These are phyloP conservation scores for Trogon surrucura DNA, from an alignment of 2,113 vertebrate genomes.

Conservation along the genomic window DNA sequence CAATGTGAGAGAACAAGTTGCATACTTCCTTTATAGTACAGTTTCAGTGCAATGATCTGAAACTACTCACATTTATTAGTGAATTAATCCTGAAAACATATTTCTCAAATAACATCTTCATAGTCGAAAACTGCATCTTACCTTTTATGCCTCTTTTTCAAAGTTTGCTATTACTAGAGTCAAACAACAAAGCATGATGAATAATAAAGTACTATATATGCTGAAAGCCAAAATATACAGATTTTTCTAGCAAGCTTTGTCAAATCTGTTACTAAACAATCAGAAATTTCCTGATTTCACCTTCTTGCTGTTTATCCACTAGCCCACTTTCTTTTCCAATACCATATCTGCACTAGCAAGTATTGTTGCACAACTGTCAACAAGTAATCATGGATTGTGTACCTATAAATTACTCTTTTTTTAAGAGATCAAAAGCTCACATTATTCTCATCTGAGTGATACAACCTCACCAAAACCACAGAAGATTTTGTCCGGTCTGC, in stretches of 20 bases:
- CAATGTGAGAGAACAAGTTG: conserved; percentile 18
- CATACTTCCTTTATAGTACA: neutral
- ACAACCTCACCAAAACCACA: neutral
- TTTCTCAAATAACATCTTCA: conserved; percentile 3
- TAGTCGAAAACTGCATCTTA: neutral
- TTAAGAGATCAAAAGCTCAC: neutral
- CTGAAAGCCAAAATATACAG: conserved; percentile 8
- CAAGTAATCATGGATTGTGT: neutral
- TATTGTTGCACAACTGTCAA: neutral
- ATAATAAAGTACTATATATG: neutral
- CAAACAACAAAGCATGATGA: conserved; percentile 6
- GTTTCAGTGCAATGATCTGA: conserved; percentile 19
- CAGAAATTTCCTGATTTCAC: neutral
- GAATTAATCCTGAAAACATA: neutral
- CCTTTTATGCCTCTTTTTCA: neutral
- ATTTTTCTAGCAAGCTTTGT: conserved; percentile 7
- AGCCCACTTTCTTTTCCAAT: neutral
- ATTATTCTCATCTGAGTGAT: neutral
- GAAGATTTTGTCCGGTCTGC: neutral
- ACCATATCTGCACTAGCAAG: neutral
- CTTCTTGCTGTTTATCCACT: neutral
- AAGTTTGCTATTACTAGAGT: neutral
- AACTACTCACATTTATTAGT: neutral
- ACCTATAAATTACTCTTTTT: neutral
- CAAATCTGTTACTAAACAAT: neutral